Evolutionary conservation across 2,888 invertebrate species (phyloP), one percentile per base, ranked within the genome.

Genomic region (Stramonita haemastoma): DNA sequence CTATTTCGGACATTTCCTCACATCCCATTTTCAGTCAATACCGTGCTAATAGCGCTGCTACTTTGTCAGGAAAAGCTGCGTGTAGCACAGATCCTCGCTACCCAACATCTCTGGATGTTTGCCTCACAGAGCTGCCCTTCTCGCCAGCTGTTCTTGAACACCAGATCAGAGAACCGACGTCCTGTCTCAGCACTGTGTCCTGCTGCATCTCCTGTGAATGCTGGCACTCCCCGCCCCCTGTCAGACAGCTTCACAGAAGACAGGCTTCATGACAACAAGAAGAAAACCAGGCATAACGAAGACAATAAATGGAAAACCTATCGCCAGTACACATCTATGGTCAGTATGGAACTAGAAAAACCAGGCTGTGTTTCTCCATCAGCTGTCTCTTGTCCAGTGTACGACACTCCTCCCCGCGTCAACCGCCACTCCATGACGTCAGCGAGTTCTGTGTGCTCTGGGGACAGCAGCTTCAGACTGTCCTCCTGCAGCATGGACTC

Each of bases 171-270:
- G 97, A 92, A 15, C 34, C 96, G 97, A 91, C 97, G 97, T 95
- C 97, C 97, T 94, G 97, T 97, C 87, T 97, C 97, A 4, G 81
- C 8, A 94, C 92, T 2, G 90, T 89, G 97, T 88, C 97, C 97
- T 2, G 73, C 97, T 2, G 73, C 85, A 32, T 46, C 85, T 22
- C 70, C 88, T n/a, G 93, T 93, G 90, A 92, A 94, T 89, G 90
- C 90, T 90, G 94, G 92, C 13, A 86, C 88, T 13, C 87, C 90
- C 73, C 89, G 88, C 0, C 88, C 88, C 77, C 88, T 89, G 70
- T 88, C 90, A 22, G 90, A 87, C 19, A 77, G 83, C 66, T 2
- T 26, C 11, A 56, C 11, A 29, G 87, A 85, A 29, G 89, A 87
- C 34, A 79, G 88, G 29, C 88, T 87, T 5, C 81, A 88, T 22